Evolutionary conservation across 2,797 vertebrate species (phyloP).

Genomic region (Melanotaenia maccullochi): DNA sequence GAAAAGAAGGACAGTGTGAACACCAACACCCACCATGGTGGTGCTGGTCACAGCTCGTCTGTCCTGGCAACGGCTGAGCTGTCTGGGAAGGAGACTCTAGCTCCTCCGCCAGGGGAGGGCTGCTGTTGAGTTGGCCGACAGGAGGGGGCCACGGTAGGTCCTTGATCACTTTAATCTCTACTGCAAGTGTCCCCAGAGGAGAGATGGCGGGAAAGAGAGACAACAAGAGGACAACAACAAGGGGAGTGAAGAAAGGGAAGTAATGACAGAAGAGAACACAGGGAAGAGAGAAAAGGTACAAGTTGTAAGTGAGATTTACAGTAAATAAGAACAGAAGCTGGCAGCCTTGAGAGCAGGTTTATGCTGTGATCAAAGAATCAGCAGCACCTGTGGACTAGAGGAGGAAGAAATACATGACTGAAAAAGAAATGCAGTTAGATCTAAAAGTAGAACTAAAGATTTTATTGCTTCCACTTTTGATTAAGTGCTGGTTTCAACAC

Average conservation of each 20-base stretch:
- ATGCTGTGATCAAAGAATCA: conserved; percentile 45
- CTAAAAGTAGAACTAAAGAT: conserved; percentile 13
- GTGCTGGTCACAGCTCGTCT: conserved; percentile 87
- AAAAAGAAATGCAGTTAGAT: conserved; percentile 68
- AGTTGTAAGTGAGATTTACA: conserved; percentile 46
- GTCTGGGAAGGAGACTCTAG: conserved; percentile 85
- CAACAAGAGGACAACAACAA: conserved; percentile 45
- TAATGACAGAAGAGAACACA: conserved; percentile 40
- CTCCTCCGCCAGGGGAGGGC: conserved; percentile 85
- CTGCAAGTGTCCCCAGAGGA: conserved; percentile 83
- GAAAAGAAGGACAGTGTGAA: conserved; percentile 63
- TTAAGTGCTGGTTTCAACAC: conserved; percentile 1
- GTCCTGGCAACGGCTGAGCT: conserved; percentile 84
- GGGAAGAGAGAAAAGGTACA: conserved; percentile 47
- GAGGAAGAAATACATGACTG: conserved; percentile 50
- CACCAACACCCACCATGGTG: conserved; percentile 92
- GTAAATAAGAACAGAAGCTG: conserved; percentile 34
- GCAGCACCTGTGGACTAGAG: conserved; percentile 47
- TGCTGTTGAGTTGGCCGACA: conserved; percentile 95
- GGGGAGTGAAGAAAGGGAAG: conserved; percentile 39
- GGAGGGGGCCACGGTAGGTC: conserved; percentile 98
- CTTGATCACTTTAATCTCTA: conserved; percentile 99
- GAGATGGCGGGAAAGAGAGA: conserved; percentile 68
- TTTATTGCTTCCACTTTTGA: conserved; percentile 22
- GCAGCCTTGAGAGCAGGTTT: conserved; percentile 26